Conservation (phyloP, 1,140 invertebrate species). For the Catajapyx aquilonaris region DNA sequence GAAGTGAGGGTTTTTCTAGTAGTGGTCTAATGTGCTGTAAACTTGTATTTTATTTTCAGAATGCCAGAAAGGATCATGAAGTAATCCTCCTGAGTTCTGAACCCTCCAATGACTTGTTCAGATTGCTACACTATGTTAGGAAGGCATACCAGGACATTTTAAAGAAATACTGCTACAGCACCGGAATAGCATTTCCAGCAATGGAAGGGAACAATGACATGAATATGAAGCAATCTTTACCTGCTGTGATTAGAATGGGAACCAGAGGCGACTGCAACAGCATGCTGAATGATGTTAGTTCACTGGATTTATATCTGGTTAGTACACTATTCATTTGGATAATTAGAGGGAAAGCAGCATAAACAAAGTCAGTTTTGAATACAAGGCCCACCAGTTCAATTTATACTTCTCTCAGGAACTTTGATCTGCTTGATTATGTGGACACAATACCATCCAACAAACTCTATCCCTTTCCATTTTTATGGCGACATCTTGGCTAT, state of each 20-base stretch:
- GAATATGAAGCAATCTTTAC: conserved; percentile 7
- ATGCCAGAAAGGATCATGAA: conserved; percentile 24
- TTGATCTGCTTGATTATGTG: too few species aligned
- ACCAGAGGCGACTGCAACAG: conserved; percentile 16
- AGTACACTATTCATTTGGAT: conserved; percentile 5
- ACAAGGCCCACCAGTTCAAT: too few species aligned
- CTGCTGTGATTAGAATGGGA: conserved; percentile 14
- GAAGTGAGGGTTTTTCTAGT: too few species aligned
- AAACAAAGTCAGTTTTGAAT: too few species aligned
- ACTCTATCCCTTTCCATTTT: too few species aligned
- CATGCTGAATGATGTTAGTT: conserved; percentile 16
- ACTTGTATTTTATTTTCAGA: conserved; percentile 16
- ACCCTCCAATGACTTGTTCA: conserved; percentile 18
- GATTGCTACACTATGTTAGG: conserved; percentile 19
- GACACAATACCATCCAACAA: too few species aligned
- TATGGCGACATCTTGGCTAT: too few species aligned
- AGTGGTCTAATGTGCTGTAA: too few species aligned
- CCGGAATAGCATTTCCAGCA: conserved; percentile 18
- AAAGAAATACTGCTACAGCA: conserved; percentile 20
- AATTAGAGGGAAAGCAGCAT: too few species aligned
- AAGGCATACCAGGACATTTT: conserved; percentile 21
- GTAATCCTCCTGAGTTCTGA: conserved; percentile 19
- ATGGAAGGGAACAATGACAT: conserved; percentile 6
- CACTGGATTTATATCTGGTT: conserved; percentile 16
- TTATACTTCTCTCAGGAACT: too few species aligned